phyloP scores from a whole-genome alignment of 2,113 vertebrate species.

The Anguilla japonica region DNA sequence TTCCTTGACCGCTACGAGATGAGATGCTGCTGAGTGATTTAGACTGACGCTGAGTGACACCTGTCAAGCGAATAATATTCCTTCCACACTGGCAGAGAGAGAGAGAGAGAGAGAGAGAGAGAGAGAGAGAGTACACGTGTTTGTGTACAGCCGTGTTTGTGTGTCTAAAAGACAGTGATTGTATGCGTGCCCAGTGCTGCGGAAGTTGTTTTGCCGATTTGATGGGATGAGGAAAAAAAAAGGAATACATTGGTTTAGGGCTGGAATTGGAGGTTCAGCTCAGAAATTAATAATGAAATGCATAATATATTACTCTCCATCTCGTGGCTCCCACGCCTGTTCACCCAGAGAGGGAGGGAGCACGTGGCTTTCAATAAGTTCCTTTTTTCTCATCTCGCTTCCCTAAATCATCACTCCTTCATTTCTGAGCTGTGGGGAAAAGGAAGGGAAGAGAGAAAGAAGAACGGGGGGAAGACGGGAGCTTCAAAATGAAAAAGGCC shows the following conservation, averaged over 20 bases:
- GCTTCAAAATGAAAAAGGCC: slow-evolving; percentile 10
- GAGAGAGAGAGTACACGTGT: background rate
- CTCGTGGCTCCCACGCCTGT: background rate
- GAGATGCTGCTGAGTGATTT: background rate
- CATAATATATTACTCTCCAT: background rate
- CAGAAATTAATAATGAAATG: background rate
- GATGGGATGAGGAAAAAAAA: background rate
- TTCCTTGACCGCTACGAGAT: background rate
- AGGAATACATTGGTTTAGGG: background rate
- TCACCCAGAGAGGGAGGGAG: background rate
- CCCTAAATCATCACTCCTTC: background rate
- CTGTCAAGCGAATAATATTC: background rate
- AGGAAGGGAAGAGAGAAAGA: background rate
- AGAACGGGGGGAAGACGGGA: background rate
- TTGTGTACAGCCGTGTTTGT: background rate
- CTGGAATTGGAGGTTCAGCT: background rate
- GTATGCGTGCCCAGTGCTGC: background rate
- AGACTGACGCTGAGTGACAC: background rate
- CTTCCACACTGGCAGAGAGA: background rate
- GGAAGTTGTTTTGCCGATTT: background rate
- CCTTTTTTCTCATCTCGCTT: slow-evolving; percentile 12
- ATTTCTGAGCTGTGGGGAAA: background rate
- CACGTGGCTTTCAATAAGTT: background rate
- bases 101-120: background rate
- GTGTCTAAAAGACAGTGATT: background rate